Evolutionary conservation across 2,888 invertebrate species (phyloP).

Genomic region (Choristoneura rosaceana): DNA sequence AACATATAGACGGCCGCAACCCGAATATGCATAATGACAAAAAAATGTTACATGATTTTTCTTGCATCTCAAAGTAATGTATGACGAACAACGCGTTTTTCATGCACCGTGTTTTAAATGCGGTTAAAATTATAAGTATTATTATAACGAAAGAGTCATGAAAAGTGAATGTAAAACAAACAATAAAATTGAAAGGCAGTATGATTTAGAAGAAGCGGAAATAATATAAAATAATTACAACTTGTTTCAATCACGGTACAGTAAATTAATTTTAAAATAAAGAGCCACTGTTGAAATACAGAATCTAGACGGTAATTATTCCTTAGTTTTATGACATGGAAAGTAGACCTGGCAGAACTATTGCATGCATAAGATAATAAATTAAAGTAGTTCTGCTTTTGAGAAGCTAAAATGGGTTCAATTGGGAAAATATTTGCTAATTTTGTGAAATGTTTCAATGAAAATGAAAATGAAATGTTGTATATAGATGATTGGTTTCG

Average conservation of each 20-base stretch:
- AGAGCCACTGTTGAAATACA: neutral
- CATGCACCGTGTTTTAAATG: neutral
- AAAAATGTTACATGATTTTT: no score
- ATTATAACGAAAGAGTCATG: no score
- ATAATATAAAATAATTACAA: neutral
- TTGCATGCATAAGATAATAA: neutral
- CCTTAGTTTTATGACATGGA: conserved; percentile 2
- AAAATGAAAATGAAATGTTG: no score
- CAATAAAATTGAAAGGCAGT: conserved; percentile 3
- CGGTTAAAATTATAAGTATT: neutral
- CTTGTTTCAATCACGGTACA: neutral
- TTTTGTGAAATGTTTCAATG: no score
- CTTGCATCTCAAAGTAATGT: no score
- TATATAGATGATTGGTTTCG: no score
- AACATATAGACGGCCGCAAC: no score
- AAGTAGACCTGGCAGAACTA: conserved; percentile 4
- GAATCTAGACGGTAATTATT: neutral
- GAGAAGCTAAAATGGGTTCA: neutral
- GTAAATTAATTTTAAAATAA: neutral
- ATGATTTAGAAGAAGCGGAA: conserved; percentile 1
- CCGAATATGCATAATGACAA: no score
- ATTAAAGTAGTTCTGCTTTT: neutral
- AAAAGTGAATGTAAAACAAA: neutral
- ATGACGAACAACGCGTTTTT: no score
- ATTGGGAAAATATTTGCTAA: no score